Conservation (phyloP, 2,797 vertebrate genomes). For the Toxotes lorentzi region DNA sequence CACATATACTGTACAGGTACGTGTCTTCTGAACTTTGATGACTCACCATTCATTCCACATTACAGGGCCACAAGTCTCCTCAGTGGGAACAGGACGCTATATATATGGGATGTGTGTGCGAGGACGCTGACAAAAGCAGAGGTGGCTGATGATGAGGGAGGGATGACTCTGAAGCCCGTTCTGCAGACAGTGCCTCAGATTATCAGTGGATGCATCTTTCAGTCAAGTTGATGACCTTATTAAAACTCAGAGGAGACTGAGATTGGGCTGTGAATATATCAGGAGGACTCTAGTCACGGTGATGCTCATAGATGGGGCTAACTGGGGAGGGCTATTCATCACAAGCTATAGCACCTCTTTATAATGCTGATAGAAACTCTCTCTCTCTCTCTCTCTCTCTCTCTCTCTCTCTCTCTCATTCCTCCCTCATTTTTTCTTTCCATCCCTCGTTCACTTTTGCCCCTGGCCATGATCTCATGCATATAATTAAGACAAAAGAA, state of each 20-base stretch:
- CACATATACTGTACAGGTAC: conserved; percentile 40
- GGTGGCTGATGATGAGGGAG: conserved; percentile 58
- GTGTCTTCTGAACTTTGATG: conserved; percentile 46
- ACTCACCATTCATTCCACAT: conserved; percentile 44
- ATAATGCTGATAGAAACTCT: conserved; percentile 73
- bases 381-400: conserved; percentile 32
- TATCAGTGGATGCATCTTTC: conserved; percentile 82
- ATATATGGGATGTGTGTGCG: conserved; percentile 25
- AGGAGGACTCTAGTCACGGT: conserved; percentile 71
- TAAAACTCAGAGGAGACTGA: conserved; percentile 82
- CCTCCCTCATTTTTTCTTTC: conserved; percentile 50
- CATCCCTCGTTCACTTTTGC: conserved; percentile 60
- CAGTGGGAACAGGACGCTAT: conserved; percentile 12
- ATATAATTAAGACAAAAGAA: conserved; percentile 81
- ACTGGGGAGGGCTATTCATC: conserved; percentile 76
- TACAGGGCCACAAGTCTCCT: conserved; percentile 32
- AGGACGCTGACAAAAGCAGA: conserved; percentile 64
- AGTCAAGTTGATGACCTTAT: conserved; percentile 86
- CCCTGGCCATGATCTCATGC: conserved; percentile 75
- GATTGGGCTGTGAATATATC: conserved; percentile 83
- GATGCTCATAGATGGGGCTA: conserved; percentile 73
- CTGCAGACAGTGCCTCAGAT: conserved; percentile 69
- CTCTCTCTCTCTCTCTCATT: conserved; percentile 35
- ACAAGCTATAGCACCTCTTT: conserved; percentile 76
- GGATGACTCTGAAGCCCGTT: conserved; percentile 61